Evolutionary conservation across 2,797 vertebrate genomes (phyloP).

Genomic region (Caiman crocodilus): DNA sequence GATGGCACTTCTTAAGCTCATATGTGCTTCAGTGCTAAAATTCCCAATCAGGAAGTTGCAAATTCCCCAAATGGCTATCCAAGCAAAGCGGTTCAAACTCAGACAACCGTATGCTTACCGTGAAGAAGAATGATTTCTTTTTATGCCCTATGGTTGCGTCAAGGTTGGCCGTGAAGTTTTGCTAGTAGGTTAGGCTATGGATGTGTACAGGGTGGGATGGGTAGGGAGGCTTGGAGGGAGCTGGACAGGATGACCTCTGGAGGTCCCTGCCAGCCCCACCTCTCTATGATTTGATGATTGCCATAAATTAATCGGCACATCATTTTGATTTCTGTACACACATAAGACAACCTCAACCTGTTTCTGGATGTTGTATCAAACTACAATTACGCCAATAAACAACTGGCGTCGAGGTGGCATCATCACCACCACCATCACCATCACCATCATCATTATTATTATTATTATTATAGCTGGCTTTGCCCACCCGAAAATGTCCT

Average conservation of each 20-base stretch:
- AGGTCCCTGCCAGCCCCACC: no score
- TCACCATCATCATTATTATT: background rate
- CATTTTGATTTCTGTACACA: constrained; percentile 17
- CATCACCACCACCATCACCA: constrained; percentile 19
- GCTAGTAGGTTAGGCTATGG: no score
- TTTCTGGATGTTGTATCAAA: constrained; percentile 41
- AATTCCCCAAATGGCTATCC: constrained; percentile 32
- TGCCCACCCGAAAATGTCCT: constrained; percentile 67
- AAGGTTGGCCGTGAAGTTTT: no score
- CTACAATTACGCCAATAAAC: constrained; percentile 48
- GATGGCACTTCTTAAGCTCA: no score
- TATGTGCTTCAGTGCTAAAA: background rate
- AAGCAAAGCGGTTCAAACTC: constrained; percentile 54
- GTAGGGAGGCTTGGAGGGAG: no score
- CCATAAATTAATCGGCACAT: constrained; percentile 47
- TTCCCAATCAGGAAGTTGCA: constrained; percentile 24
- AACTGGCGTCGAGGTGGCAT: constrained; percentile 1
- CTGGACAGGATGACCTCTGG: no score
- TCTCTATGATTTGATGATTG: background rate
- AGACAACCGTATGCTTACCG: background rate
- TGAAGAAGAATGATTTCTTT: background rate
- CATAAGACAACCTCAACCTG: constrained; percentile 42
- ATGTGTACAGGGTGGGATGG: no score
- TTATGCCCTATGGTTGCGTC: no score
- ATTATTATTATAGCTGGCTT: constrained; percentile 4